Evolutionary conservation across 2,113 vertebrate species (phyloP).

Genomic region (Notothenia rossii): DNA sequence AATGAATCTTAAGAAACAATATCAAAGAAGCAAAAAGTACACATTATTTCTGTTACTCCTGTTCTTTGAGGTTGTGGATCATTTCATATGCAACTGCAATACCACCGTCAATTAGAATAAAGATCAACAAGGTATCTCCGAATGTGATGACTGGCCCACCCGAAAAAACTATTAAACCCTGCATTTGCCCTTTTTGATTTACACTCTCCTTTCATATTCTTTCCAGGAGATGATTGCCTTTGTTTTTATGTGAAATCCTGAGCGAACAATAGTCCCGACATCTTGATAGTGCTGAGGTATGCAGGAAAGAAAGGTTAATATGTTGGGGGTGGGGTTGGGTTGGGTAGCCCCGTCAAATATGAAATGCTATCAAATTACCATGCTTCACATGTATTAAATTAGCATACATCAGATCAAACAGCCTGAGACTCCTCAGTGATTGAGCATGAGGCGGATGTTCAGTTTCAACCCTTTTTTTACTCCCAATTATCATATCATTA

Average conservation of each 20-base stretch:
- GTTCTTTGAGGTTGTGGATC: not conserved
- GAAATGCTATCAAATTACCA: slow-evolving; percentile 71
- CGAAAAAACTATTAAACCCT: not conserved
- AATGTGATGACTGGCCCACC: not conserved
- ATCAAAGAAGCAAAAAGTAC: not conserved
- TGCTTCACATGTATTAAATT: slow-evolving; percentile 73
- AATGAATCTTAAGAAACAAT: not conserved
- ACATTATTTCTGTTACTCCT: not conserved
- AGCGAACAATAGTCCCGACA: slow-evolving; percentile 27
- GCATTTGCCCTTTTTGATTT: not conserved
- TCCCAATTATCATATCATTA: slow-evolving; percentile 80
- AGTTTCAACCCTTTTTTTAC: slow-evolving; percentile 71
- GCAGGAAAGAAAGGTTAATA: slow-evolving; percentile 67
- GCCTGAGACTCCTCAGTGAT: slow-evolving; percentile 61
- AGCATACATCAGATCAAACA: slow-evolving; percentile 79
- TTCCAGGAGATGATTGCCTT: slow-evolving; percentile 31
- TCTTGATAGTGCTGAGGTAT: slow-evolving; percentile 59
- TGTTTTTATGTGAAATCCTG: slow-evolving; percentile 28
- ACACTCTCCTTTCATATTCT: not conserved
- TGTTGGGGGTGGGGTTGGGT: not conserved
- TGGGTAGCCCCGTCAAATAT: slow-evolving; percentile 29
- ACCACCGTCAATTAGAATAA: not conserved
- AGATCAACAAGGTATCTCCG: not conserved
- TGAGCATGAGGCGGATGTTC: slow-evolving; percentile 68
- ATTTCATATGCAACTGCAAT: not conserved